These are phyloP conservation scores for Falco peregrinus DNA, from an alignment of 2,797 vertebrate genomes.

Conservation along the genomic window DNA sequence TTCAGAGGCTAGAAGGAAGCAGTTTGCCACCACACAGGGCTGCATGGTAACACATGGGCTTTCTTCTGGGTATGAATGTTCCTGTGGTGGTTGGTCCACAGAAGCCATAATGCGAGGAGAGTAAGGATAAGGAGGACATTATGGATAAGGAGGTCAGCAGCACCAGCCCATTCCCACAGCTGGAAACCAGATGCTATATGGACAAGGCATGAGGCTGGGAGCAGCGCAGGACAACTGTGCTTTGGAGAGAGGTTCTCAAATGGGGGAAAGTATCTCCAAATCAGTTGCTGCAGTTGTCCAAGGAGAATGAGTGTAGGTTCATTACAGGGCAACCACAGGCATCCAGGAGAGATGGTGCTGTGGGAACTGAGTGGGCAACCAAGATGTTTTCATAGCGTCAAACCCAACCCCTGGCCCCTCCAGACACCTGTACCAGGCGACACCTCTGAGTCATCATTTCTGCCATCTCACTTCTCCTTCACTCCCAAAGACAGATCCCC, in stretches of 20 bases:
- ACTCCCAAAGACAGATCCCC: not conserved
- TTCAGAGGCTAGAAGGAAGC: not conserved
- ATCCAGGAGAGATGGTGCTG: not conserved
- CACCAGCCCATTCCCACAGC: not conserved
- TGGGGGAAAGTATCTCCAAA: not conserved
- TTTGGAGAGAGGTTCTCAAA: not conserved
- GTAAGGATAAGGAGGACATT: not conserved
- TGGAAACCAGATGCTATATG: not conserved
- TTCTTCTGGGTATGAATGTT: not conserved
- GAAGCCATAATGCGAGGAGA: rapidly evolving
- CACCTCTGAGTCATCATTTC: not conserved
- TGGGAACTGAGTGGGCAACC: not conserved
- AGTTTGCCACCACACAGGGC: not conserved
- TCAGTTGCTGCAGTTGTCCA: not conserved
- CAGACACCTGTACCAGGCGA: not conserved
- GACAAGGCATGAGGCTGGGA: not conserved
- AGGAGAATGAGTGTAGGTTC: not conserved
- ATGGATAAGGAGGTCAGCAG: not conserved
- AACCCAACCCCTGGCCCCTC: not conserved
- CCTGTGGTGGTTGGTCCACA: not conserved
- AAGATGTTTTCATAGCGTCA: not conserved
- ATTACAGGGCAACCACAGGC: rapidly evolving
- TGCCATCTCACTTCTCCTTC: not conserved
- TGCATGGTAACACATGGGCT: not conserved
- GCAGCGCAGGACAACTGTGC: not conserved